Percentiles rank a stretch among this genome's conserved stretches.
Evolutionary conservation across 2,888 invertebrate species (phyloP).

Genomic region (Tachina grossa): DNA sequence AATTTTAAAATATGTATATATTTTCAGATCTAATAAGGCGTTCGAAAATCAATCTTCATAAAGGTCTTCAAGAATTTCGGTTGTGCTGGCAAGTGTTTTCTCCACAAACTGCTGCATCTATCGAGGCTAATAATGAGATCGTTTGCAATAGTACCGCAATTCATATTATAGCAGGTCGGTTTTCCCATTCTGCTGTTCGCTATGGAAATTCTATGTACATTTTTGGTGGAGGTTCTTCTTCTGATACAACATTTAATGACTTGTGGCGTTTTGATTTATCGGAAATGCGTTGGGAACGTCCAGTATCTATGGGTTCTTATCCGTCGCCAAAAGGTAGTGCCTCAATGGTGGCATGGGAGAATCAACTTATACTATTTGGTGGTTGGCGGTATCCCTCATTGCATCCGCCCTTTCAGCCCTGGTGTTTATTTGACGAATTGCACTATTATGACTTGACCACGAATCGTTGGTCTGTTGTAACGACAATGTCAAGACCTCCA

Average conservation of each 20-base stretch:
- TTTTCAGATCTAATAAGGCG: constrained; percentile 90
- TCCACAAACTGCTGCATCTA: constrained; percentile 73
- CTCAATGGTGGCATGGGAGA: constrained; percentile 93
- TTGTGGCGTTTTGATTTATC: constrained; percentile 96
- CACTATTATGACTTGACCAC: constrained; percentile 92
- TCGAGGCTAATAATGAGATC: constrained; percentile 82
- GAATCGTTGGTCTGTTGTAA: constrained; percentile 88
- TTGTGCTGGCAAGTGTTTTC: constrained; percentile 88
- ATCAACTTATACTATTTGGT: constrained; percentile 93
- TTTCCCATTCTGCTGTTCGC: constrained; percentile 95
- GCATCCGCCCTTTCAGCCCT: constrained; percentile 92
- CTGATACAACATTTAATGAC: constrained; percentile 98
- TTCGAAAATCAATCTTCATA: constrained; percentile 88
- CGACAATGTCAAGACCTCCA: constrained; percentile 78
- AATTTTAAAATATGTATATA: not conserved
- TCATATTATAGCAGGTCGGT: constrained; percentile 93
- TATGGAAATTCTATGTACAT: constrained; percentile 94
- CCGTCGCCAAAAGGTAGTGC: constrained; percentile 98
- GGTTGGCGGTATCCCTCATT: constrained; percentile 97
- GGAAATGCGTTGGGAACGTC: constrained; percentile 92
- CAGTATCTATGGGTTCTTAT: constrained; percentile 89
- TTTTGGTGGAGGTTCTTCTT: constrained; percentile 97
- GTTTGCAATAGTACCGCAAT: constrained; percentile 76
- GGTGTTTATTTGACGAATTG: constrained; percentile 95
- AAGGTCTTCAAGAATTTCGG: constrained; percentile 90